phyloP scores from a whole-genome alignment of 1,140 invertebrate genomes.

The Euborellia annulipes region DNA sequence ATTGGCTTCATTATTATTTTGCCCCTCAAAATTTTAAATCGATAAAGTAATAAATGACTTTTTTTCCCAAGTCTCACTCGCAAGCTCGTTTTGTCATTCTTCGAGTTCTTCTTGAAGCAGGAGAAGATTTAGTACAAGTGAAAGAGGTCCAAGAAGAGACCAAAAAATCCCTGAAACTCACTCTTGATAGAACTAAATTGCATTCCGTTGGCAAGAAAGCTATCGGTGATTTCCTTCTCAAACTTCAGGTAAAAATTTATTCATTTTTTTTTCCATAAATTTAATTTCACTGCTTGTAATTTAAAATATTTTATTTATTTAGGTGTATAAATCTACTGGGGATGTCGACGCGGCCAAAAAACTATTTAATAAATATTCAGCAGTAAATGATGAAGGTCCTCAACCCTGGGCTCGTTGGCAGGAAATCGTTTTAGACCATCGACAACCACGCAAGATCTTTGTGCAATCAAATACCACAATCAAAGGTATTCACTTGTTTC shows the following conservation, averaged over 20 bases:
- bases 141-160: constrained; percentile 42
- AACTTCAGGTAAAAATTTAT: constrained; percentile 37
- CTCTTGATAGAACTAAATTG: constrained; percentile 63
- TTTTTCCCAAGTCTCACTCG: constrained; percentile 57
- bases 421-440: constrained; percentile 71
- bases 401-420: constrained; percentile 64
- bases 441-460: constrained; percentile 80
- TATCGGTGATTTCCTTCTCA: constrained; percentile 47
- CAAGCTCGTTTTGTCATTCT: constrained; percentile 80
- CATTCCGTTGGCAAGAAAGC: constrained; percentile 69
- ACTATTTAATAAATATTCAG: constrained; percentile 68
- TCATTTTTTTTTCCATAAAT: too few species aligned
- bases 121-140: constrained; percentile 61
- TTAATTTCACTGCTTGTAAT: too few species aligned
- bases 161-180: constrained; percentile 64
- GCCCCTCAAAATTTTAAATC: too few species aligned
- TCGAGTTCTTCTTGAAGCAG: constrained; percentile 72
- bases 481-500: constrained; percentile 34
- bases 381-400: constrained; percentile 44
- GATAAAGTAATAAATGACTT: constrained; percentile 4
- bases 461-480: constrained; percentile 72
- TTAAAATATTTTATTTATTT: too few species aligned
- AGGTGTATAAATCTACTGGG: constrained; percentile 75
- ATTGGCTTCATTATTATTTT: too few species aligned
- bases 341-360: constrained; percentile 52